Base-by-base conservation (phyloP, 2,797 vertebrate species). In the Premnoplex brunnescens region DNA sequence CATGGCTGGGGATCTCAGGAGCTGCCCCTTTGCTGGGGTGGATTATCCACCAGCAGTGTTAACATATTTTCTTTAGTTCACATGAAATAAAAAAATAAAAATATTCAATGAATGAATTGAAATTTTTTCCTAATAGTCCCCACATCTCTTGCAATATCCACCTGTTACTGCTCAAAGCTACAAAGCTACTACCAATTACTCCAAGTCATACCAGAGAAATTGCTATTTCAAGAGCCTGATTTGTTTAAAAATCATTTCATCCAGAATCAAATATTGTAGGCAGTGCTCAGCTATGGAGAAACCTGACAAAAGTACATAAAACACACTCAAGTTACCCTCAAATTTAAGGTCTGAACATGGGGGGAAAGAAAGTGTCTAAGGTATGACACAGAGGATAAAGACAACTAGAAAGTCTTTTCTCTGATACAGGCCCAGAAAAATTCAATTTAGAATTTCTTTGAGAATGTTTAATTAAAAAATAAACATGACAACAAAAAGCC, bases 301-400 rank as follows among this genome's bases (percentile, higher is more conserved):
- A 5, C 32, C 36, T 79, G 59, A 66, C 52, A 64, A 66, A 94
- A 82, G 16, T 1, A 67, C 12, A 37, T 24, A 18, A 71, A 60
- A 3, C 10, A 51, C 17, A 11, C 7, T 34, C 7, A 44, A 12
- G 9, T 46, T 43, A 20, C 19, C 30, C 19, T 90, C 4, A 5
- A 10, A 37, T 9, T 12, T 28, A 44, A 84, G 27, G 3, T 9
- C 1, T 20, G 2, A 4, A 3, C 4, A 20, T 2, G 21, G 22
- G 37, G 77, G 7, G 30, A 44, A 74, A 6, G 9, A 52, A 66
- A 36, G 20, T 43, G 17, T 26, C 26, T 32, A 36, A 16, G 11
- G 5, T 39, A 15, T 36, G 17, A 46, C 4, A 37, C 6, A 21
- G 3, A 48, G 7, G 7, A 9, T 37, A 51, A 62, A 60, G 32